phyloP scores from a whole-genome alignment of 2,797 vertebrate genomes.

The Sebastes nivosus region DNA sequence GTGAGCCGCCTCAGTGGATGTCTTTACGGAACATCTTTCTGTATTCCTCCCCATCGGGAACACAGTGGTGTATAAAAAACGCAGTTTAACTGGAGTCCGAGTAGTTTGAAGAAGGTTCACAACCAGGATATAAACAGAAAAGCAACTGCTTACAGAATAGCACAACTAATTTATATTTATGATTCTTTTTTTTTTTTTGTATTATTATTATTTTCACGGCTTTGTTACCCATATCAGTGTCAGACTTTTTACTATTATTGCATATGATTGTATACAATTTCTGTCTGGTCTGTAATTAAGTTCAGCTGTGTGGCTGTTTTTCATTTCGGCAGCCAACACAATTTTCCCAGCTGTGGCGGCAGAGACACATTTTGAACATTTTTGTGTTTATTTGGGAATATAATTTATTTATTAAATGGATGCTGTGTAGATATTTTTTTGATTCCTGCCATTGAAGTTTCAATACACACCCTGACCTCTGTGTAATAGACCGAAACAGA shows the following conservation, averaged over 20 bases:
- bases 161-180: constrained; percentile 29
- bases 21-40: neutral
- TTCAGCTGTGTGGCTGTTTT: constrained; percentile 34
- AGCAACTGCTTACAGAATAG: neutral
- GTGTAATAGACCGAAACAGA: neutral
- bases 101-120: neutral
- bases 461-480: neutral
- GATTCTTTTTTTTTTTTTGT: neutral
- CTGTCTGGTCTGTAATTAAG: constrained; percentile 35
- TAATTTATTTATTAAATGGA: neutral
- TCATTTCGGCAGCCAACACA: constrained; percentile 13
- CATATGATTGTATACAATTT: neutral
- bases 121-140: constrained; percentile 20
- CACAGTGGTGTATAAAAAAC: neutral
- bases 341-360: constrained; percentile 2
- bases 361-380: constrained; percentile 20
- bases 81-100: neutral
- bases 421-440: neutral
- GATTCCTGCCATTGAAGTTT: neutral
- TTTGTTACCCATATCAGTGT: constrained; percentile 31
- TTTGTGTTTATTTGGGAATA: constrained; percentile 11
- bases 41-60: neutral
- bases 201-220: constrained; percentile 11
- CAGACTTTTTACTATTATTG: constrained; percentile 16
- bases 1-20: neutral